Base-by-base conservation (phyloP, 2,888 invertebrate species). In the Patella caerulea region DNA sequence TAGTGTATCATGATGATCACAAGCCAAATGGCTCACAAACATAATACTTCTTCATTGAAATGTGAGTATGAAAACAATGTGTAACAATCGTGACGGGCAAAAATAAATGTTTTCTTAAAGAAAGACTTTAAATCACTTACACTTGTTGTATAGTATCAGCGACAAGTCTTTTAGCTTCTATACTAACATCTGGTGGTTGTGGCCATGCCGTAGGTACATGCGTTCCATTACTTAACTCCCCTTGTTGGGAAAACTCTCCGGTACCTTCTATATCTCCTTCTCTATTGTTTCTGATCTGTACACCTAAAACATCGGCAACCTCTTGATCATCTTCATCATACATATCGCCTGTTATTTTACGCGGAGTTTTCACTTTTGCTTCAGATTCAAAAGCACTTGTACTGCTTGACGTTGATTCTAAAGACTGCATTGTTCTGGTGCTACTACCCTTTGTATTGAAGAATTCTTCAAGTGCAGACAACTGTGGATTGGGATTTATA, bases 321-420 rank as follows among this genome's bases (percentile, higher is more conserved):
- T 88, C 88, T 71, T 88, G 86, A 78, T 88, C 88, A 82, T 86
- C 84, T 72, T 88, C 88, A 79, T 88, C 88, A 75, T 87, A 88
- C 9, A 55, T 59, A 54, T 76, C 77, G 11, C 19, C 24, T 1
- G 45, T 45, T 45, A 9, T 45, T 15, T 65, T 65, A 3, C 54
- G 53, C 72, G 83, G 81, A 11, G 79, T 79, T 80, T 17, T 72
- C 72, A 45, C 78, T 73, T n/a, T 76, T 14, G 78, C 78, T 24
- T 78, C 82, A 24, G 84, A 83, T 34, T 86, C 85, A 79, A 82
- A 86, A 45, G 82, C 80, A 24, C 85, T 83, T 4, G 84, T 84
- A 72, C 84, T 86, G 45, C 45, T 45, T 70, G 82, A 80, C 17
- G 83, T 81, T 19, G 82, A 81, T 69, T 87, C 85, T 71, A 53